Evolutionary conservation across 2,797 vertebrate genomes (phyloP).

Genomic region (Anguilla pacifica): DNA sequence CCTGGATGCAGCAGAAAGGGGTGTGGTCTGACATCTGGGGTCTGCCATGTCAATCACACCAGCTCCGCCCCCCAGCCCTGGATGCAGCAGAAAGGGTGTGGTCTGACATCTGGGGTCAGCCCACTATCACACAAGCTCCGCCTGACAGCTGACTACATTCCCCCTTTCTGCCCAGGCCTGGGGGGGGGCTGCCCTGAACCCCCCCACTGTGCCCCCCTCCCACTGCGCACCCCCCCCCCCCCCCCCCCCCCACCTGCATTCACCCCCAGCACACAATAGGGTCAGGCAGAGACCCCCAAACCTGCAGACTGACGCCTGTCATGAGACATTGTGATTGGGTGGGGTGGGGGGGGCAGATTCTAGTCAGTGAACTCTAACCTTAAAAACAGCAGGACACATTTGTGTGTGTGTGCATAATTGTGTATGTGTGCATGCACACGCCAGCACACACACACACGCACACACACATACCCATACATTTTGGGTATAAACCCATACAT

Average conservation of each 20-base stretch:
- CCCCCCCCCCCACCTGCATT: slow-evolving; percentile 15
- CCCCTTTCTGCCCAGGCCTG: slow-evolving; percentile 6
- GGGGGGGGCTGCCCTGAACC: slow-evolving; percentile 5
- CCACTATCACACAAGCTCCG: no score
- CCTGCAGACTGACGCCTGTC: background rate
- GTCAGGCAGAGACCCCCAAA: background rate
- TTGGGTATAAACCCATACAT: no score
- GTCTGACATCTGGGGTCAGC: slow-evolving; percentile 24
- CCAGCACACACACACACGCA: no score
- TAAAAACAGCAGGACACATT: background rate
- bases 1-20: background rate
- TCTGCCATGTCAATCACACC: slow-evolving; percentile 41
- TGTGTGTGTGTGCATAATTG: background rate
- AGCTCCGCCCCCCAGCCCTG: background rate
- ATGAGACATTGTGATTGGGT: background rate
- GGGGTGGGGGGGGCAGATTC: background rate
- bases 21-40: slow-evolving; percentile 26
- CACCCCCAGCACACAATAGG: slow-evolving; percentile 21
- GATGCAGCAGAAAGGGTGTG: no score
- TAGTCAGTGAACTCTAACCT: background rate
- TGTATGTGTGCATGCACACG: background rate
- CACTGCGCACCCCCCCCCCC: background rate
- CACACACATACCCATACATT: background rate
- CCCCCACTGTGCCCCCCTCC: background rate
- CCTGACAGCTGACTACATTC: slow-evolving; percentile 24